A percentile compares a stretch with the other conserved stretches of the same genome.
These are phyloP conservation scores for Microchrysa polita DNA, from an alignment of 2,888 invertebrate genomes.

Conservation along the genomic window DNA sequence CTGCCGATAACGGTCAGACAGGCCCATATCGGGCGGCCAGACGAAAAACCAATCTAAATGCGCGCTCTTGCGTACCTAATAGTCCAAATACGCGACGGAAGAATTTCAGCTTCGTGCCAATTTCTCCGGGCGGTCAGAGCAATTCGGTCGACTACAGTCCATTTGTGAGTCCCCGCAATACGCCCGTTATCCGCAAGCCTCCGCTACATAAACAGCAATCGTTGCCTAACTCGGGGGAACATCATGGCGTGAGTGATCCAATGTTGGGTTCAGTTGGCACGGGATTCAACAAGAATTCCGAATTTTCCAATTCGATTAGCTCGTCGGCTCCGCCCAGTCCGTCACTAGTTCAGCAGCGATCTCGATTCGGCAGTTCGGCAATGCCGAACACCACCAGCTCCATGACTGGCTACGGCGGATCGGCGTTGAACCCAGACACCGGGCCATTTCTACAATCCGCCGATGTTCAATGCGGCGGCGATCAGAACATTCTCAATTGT, in stretches of 20 bases:
- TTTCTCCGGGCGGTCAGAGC: slow-evolving; percentile 70
- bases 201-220: slow-evolving; percentile 60
- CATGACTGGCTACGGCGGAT: slow-evolving; percentile 61
- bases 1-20: background rate
- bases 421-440: slow-evolving; percentile 5
- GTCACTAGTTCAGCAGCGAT: slow-evolving; percentile 57
- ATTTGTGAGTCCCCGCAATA: slow-evolving; percentile 83
- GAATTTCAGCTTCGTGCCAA: slow-evolving; percentile 87
- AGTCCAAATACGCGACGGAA: slow-evolving; percentile 81
- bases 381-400: slow-evolving; percentile 54
- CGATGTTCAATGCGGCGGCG: slow-evolving; percentile 61
- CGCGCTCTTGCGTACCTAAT: slow-evolving; percentile 55
- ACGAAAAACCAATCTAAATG: slow-evolving; percentile 61
- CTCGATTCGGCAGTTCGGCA: slow-evolving; percentile 47
- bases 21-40: slow-evolving; percentile 54
- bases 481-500: slow-evolving; percentile 41
- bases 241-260: slow-evolving; percentile 56
- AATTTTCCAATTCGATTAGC: slow-evolving; percentile 50
- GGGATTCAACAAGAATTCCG: slow-evolving; percentile 31
- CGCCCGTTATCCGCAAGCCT: slow-evolving; percentile 75
- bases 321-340: slow-evolving; percentile 77
- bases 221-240: slow-evolving; percentile 51
- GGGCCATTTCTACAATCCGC: slow-evolving; percentile 66
- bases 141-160: slow-evolving; percentile 72
- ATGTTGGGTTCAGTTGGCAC: slow-evolving; percentile 60